Evolutionary conservation across 1,140 invertebrate species (phyloP), one percentile per base, ranked within the genome.

Genomic region (Asobara japonica): DNA sequence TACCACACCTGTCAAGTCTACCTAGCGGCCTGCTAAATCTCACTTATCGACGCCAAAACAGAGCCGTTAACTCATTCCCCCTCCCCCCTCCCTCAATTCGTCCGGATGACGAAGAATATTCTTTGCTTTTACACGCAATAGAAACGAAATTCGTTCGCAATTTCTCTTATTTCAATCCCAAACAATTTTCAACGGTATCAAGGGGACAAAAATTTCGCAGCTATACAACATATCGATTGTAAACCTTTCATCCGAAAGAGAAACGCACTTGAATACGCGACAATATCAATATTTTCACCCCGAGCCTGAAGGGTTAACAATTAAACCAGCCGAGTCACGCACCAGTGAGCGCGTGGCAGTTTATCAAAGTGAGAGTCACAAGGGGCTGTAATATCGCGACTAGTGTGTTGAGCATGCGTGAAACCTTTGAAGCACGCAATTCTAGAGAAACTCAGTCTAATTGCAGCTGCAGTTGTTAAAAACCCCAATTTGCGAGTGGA

Each of bases 391-490:
- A 45, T 16, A 11, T 22, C 13, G 45, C n/a, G 2, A 68, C 22
- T 11, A 29, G 33, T 25, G 11, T 8, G n/a, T 41, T 65, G 65
- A 22, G 45, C 22, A 48, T 72, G 65, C 65, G 48, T 72, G 31
- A 31, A 67, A 45, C 31, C 29, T 61, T 41, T 72, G 51, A 25
- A 72, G 66, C 71, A 72, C 65, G 71, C 71, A 72, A 72, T 76
- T 76, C 68, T 61, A 36, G 3, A 31, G 10, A 18, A n/a, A 56
- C 27, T 33, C 33, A 27, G 60, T 74, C 70, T 74, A 76, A 79
- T 76, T 77, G 48, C 66, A 74, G 29, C 69, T 72, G 73, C 60
- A 13, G 64, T 78, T 56, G 74, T 79, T 79, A 77, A 76, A 76
- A 76, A 78, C 41, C n/a, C 65, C 77, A 72, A 76, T 77, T 75